Base-by-base conservation (phyloP, 2,888 invertebrate species). In the Hyles lineata region DNA sequence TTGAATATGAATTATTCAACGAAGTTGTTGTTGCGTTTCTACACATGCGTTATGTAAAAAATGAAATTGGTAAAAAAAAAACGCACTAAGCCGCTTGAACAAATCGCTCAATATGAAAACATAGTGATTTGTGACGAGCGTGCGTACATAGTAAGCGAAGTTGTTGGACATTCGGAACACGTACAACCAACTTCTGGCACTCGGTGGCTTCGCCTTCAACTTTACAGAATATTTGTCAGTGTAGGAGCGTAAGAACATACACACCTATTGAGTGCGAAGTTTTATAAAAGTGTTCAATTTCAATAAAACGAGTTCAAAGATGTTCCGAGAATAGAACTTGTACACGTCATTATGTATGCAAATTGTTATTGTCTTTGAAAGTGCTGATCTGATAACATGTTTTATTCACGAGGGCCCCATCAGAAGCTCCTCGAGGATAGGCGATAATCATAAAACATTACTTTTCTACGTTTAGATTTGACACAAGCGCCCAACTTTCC, bases 101-200 rank as follows among this genome's bases (percentile, higher is more conserved):
- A 86, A 87, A 85, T 84, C 83, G 83, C 82, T 85, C 79, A 82
- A 82, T 85, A 87, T 85, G 83, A 85, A 87, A 87, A 86, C 84
- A 79, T 79, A 82, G 80, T 86, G 85, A 85, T 88, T 86, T 83
- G 81, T 83, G 85, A 85, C 83, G 83, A 85, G 81, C 78, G 76
- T 78, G 80, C 77, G 77, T 74, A 75, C 74, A 70, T 23, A 67
- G 43, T 67, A 23, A 67, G n/a, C 67, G 43, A 67, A 67, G 67
- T 67, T 11, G 23, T 67, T 67, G 50, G 62, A 62, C 74, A 83
- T 83, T 83, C 83, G 52, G 59, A 69, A 74, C 87, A 86, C 87
- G 85, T 82, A 76, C 73, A 60, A 43, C 72, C 70, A 82, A 84
- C 82, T 85, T 82, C 77, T 73, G 77, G 76, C 76, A 76, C 75